phyloP scores from a whole-genome alignment of 1,140 invertebrate species.

The Aphis gossypii region DNA sequence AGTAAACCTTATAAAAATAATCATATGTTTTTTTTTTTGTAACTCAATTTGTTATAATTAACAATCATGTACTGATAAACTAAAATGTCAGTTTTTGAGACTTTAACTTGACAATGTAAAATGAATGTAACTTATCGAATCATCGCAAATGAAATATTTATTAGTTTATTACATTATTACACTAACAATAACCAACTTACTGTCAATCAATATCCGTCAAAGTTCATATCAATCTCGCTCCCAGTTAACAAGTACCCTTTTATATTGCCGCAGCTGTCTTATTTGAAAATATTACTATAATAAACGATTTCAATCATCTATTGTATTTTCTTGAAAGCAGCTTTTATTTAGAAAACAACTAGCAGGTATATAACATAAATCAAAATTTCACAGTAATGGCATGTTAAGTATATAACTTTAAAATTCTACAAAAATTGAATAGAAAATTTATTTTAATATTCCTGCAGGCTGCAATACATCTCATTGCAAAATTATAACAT shows the following conservation, averaged over 20 bases:
- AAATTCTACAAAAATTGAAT: neutral
- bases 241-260: too few species aligned
- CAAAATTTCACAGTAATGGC: too few species aligned
- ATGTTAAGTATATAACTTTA: neutral
- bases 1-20: neutral
- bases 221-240: neutral
- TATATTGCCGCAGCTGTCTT: too few species aligned
- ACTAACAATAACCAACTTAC: neutral
- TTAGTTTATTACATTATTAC: neutral
- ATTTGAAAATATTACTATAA: too few species aligned
- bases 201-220: neutral
- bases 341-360: too few species aligned
- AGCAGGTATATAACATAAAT: too few species aligned
- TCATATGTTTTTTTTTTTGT: neutral
- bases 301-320: too few species aligned
- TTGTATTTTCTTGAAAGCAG: too few species aligned
- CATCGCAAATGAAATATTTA: neutral
- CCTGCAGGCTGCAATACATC: too few species aligned
- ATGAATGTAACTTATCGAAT: neutral
- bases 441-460: neutral
- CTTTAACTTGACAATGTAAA: neutral
- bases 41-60: neutral
- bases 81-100: neutral
- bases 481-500: too few species aligned
- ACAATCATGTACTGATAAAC: neutral